Percentiles rank a stretch among this genome's conserved stretches.
Conservation (phyloP, 2,113 vertebrate species). For the Hassar affinis region DNA sequence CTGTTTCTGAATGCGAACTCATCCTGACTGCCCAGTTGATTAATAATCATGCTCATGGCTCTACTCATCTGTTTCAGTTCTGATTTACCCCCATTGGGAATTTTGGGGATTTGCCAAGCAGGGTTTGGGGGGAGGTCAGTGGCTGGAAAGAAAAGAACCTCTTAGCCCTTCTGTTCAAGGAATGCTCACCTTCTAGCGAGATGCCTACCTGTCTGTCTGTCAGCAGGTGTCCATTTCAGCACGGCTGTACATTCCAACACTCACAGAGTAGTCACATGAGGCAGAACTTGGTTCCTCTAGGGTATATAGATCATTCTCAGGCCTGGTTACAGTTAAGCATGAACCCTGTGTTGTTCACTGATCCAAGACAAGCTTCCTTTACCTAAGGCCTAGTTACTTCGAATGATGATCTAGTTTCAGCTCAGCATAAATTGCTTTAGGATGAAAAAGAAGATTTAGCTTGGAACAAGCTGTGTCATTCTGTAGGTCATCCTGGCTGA, state of each 20-base stretch:
- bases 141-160: conserved; percentile 53
- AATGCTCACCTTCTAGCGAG: conserved; percentile 61
- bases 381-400: neutral
- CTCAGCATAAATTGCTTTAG: neutral
- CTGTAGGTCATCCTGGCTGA: conserved; percentile 4
- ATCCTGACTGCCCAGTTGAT: conserved; percentile 27
- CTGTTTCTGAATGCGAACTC: conserved; percentile 11
- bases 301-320: conserved; percentile 21
- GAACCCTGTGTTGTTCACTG: conserved; percentile 22
- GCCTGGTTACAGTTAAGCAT: neutral
- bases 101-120: conserved; percentile 27
- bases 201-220: conserved; percentile 63
- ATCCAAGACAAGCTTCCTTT: conserved; percentile 38
- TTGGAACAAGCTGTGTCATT: conserved; percentile 16
- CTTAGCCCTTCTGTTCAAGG: conserved; percentile 54
- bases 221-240: conserved; percentile 62
- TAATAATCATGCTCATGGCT: conserved; percentile 41
- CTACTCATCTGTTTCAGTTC: conserved; percentile 63
- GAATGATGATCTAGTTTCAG: conserved; percentile 4
- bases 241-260: conserved; percentile 50
- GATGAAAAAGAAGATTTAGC: neutral
- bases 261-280: conserved; percentile 44
- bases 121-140: conserved; percentile 18
- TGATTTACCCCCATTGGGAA: conserved; percentile 56
- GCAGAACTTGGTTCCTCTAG: conserved; percentile 29